These are phyloP conservation scores for Rhagonycha fulva DNA, from an alignment of 2,888 invertebrate genomes.

Conservation along the genomic window DNA sequence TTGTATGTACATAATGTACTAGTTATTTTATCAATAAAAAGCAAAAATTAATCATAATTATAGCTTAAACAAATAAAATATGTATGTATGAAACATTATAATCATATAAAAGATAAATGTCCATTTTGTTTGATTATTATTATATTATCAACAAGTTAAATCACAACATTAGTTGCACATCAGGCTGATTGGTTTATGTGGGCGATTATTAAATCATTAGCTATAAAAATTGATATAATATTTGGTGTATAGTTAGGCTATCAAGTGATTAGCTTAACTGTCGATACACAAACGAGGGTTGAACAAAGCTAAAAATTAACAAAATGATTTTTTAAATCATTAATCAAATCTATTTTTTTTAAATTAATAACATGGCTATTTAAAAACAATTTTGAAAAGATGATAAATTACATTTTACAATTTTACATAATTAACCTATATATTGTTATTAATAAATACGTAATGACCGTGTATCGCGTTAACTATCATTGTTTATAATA, in stretches of 20 bases:
- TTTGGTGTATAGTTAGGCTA: neutral
- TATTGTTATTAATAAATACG: neutral
- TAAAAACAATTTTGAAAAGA: neutral
- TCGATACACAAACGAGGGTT: neutral
- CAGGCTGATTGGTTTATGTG: slow-evolving; percentile 23
- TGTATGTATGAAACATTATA: slow-evolving; percentile 23
- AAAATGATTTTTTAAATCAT: neutral
- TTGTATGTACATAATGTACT: neutral
- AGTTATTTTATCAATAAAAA: neutral
- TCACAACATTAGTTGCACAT: slow-evolving; percentile 30
- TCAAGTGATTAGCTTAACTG: slow-evolving; percentile 1
- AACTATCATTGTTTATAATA: neutral
- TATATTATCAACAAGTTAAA: slow-evolving; percentile 32
- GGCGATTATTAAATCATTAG: slow-evolving; percentile 31
- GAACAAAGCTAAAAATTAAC: neutral
- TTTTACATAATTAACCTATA: neutral
- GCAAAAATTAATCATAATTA: slow-evolving; percentile 8
- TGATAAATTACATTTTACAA: neutral
- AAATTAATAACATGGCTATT: neutral
- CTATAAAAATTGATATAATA: slow-evolving; percentile 4
- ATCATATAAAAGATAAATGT: slow-evolving; percentile 26
- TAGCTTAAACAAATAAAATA: slow-evolving; percentile 9
- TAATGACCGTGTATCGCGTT: neutral
- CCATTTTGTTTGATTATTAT: slow-evolving; percentile 25
- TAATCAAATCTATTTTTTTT: neutral